Base-by-base conservation (phyloP, 2,113 vertebrate genomes). In the Urocitellus parryii region DNA sequence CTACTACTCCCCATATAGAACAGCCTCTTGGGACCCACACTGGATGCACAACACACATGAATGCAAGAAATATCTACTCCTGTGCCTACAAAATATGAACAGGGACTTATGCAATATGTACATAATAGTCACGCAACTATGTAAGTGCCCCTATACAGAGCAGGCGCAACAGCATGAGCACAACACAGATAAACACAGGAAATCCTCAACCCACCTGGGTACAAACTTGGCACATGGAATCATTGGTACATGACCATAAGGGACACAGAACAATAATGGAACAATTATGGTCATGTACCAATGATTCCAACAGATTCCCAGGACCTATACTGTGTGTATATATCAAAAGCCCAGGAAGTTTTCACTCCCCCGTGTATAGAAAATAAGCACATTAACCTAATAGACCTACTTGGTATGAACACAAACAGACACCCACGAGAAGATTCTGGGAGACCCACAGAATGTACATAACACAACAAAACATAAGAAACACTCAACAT, bases 1-100 rank as follows among this genome's bases (percentile, higher is more conserved):
- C 67, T 88, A n/a, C 61, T 63, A n/a, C 27, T 73, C 81, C 61
- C 67, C 0, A 24, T 25, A 4, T 6, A 3, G 34, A 34, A 67
- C 53, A 51, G 73, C 70, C 93, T 67, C 82, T 14, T 29, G 93
- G 82, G 85, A 51, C 68, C 67, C 61, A 22, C 68, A 10, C 56
- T 22, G 39, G 42, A 61, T 74, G 73, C 79, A 68, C n/a, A 58
- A 89, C 82, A 96, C 81, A 92, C 80, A 87, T 45, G 73, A 45
- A 92, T 63, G 39, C 90, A 70, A 76, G 65, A 67, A 88, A 87
- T 34, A 76, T 4, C 58, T 22, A 34, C 58, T n/a, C 42, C 11
- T 11, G 53, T 68, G 73, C 91, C 81, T 72, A 48, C 56, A 24
- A 83, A 93, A 65, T n/a, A 86, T 79, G 25, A 25, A 29, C 72